Percentiles rank a stretch among this genome's conserved stretches.
Conservation (phyloP, 2,888 invertebrate genomes). For the Leptinotarsa peninsularis region DNA sequence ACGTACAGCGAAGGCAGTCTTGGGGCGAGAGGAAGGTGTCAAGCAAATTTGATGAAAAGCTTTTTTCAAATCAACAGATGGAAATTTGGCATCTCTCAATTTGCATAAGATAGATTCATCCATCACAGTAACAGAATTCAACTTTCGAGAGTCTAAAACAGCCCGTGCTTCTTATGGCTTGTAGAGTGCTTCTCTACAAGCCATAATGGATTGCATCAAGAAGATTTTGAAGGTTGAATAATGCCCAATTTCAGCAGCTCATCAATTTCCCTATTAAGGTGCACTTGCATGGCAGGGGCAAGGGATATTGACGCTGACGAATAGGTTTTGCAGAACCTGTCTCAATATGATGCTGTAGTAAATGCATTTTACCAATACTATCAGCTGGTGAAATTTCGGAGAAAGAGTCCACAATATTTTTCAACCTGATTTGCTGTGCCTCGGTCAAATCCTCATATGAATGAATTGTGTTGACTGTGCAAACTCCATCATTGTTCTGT, state of each 20-base stretch:
- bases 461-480: constrained; percentile 26
- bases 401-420: constrained; percentile 16
- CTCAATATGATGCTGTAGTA: constrained; percentile 33
- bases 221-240: constrained; percentile 51
- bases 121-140: constrained; percentile 54
- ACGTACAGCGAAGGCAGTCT: constrained; percentile 29
- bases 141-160: constrained; percentile 54
- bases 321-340: constrained; percentile 27
- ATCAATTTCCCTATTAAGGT: constrained; percentile 34
- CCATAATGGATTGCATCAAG: constrained; percentile 52
- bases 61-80: constrained; percentile 52
- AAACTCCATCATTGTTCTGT: neutral
- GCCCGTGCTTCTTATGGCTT: constrained; percentile 39
- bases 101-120: constrained; percentile 53
- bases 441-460: constrained; percentile 16
- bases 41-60: constrained; percentile 53
- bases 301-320: constrained; percentile 32
- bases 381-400: constrained; percentile 16
- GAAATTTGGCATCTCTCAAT: constrained; percentile 52
- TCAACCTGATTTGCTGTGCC: constrained; percentile 14
- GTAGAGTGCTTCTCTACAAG: constrained; percentile 50
- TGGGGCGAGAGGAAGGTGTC: constrained; percentile 29
- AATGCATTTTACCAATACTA: constrained; percentile 28
- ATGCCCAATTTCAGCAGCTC: constrained; percentile 39
- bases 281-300: constrained; percentile 34